Percentiles rank a stretch among this genome's conserved stretches.
Conservation (phyloP, 1,140 invertebrate genomes). For the Lepidostoma basale region DNA sequence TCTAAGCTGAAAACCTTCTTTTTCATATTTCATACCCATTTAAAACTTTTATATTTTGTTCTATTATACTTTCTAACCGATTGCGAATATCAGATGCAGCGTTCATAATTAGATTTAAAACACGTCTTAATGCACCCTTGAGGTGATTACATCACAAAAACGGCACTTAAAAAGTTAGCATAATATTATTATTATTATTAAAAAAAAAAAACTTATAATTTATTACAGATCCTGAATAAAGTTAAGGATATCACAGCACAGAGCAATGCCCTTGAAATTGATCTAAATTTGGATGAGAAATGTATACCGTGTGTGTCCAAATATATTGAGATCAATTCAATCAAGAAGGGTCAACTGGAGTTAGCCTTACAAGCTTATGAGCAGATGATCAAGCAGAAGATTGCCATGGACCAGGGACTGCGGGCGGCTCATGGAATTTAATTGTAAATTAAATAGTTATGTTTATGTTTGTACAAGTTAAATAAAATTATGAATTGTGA, state of each 20-base stretch:
- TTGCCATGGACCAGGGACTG: slow-evolving; percentile 65
- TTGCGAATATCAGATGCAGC: too few species aligned
- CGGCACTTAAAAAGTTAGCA: too few species aligned
- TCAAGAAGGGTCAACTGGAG: slow-evolving; percentile 66
- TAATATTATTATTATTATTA: too few species aligned
- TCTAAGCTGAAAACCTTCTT: too few species aligned
- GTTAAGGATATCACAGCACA: neutral
- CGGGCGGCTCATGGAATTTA: slow-evolving; percentile 65
- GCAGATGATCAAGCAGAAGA: slow-evolving; percentile 64
- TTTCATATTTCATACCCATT: too few species aligned
- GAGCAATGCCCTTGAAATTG: neutral
- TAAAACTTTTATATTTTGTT: too few species aligned
- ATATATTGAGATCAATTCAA: slow-evolving; percentile 66
- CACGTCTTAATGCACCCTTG: too few species aligned
- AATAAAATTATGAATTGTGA: too few species aligned
- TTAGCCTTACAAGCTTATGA: slow-evolving; percentile 69
- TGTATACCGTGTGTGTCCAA: slow-evolving; percentile 64
- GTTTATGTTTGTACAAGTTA: neutral
- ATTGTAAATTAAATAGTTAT: neutral
- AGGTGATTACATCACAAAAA: too few species aligned
- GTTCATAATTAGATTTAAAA: too few species aligned
- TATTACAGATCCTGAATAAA: neutral
- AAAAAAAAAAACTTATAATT: too few species aligned
- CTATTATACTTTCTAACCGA: too few species aligned
- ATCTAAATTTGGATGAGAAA: slow-evolving; percentile 54